phyloP scores from a whole-genome alignment of 2,888 invertebrate species.

The Cordilura impudica region DNA sequence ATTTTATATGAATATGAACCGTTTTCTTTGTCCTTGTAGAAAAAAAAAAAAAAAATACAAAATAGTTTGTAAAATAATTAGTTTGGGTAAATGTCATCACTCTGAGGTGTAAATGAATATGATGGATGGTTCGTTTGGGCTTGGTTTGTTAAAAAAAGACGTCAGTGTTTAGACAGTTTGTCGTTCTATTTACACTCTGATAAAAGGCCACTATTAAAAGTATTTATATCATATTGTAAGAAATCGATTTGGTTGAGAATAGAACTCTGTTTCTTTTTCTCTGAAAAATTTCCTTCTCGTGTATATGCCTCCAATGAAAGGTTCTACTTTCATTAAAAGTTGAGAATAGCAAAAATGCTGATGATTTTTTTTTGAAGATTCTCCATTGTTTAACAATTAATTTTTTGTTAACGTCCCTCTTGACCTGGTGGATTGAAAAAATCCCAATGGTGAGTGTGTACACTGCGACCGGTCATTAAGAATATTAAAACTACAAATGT shows the following conservation, averaged over 20 bases:
- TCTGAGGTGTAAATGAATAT: not conserved
- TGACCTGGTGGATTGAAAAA: slow-evolving; percentile 90
- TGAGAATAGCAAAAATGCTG: not conserved
- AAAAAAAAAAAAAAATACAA: slow-evolving; percentile 24
- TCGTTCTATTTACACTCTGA: slow-evolving; percentile 32
- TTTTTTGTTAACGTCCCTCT: slow-evolving; percentile 73
- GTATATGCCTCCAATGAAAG: no score
- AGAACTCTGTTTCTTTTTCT: no score
- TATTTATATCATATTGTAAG: slow-evolving; percentile 10
- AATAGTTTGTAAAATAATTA: slow-evolving; percentile 29
- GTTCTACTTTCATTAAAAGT: no score
- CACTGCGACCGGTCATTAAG: slow-evolving; percentile 84
- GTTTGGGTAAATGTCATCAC: not conserved
- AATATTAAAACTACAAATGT: slow-evolving; percentile 88
- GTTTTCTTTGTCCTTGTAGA: slow-evolving; percentile 12
- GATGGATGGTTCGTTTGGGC: not conserved
- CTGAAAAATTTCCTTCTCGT: no score
- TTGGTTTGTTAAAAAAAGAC: slow-evolving; percentile 29
- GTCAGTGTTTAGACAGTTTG: not conserved
- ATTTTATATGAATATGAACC: not conserved
- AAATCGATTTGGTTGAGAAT: no score
- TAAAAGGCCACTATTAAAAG: slow-evolving; percentile 44
- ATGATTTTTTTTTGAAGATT: not conserved
- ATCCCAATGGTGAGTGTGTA: slow-evolving; percentile 92
- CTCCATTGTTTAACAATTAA: not conserved